Base-by-base conservation (phyloP, 2,888 invertebrate species). In the Sesamia inferens region DNA sequence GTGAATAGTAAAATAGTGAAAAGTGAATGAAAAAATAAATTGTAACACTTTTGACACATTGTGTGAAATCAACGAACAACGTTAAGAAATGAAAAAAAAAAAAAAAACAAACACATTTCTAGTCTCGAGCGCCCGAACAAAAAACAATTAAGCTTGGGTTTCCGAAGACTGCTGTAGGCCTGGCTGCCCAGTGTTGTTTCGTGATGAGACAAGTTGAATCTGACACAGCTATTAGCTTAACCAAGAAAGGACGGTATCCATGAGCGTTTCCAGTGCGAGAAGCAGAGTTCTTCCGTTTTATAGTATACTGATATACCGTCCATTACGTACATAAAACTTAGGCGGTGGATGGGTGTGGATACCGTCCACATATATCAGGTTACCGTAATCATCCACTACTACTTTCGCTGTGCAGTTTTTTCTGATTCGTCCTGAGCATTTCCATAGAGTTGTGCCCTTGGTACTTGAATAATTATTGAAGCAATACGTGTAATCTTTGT, bases 401-500 rank as follows among this genome's bases (percentile, higher is more conserved):
- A 75, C 2, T 19, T 61, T 76, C 31, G 76, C 76, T 13, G 48
- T 55, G 69, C 61, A 76, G 8, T 63, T 39, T 55, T 73, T 73
- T 48, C 73, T 55, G 63, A 73, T 5, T 4, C 74, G 74, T 51
- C 69, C 62, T 6, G 68, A 42, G 16, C 75, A 76, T 31, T 51
- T 44, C 68, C 75, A 76, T 2, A 19, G 5, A 0, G 57, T 68
- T 14, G 63, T 75, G 0, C 63, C 44, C 54, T 63, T 75, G 3
- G 44, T 75, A 24, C 51, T 2, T 47, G 76, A 73, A 22, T 75
- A 61, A 58, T 75, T 57, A 44, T 57, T 73, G 16, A 68, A 75
- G 59, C 73, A 73, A 55, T 63, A 79, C 6, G 79, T 70, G 55
- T 79, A 74, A 0, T 62, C 16, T 8, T 67, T 66, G 47, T 78